Evolutionary conservation across 2,888 invertebrate species (phyloP), one percentile per base, ranked within the genome.

Genomic region (Agrotis exclamationis): DNA sequence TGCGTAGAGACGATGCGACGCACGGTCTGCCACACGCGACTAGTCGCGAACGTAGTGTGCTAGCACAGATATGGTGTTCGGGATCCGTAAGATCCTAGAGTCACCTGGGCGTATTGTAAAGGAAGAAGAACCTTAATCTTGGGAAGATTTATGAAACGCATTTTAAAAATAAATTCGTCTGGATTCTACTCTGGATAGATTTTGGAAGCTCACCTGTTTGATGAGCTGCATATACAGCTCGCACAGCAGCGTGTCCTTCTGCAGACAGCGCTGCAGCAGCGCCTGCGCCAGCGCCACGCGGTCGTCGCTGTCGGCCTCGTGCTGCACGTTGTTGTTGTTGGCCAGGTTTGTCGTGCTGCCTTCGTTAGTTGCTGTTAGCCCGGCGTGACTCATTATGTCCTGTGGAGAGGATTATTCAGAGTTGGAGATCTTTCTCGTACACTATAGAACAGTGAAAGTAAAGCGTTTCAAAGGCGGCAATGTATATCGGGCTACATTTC

Each of bases 201-300:
- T 9, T 11, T 39, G 9, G 9, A 39, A 22, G 0, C 47, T 54
- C 18, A 94, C 96, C 94, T 98, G 98, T 92, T 99, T 99, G 73
- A 99, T 98, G 53, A 99, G 97, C 91, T 99, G 99, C 84, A 99
- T 97, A 91, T 99, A 99, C 70, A 99, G 96, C 93, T 99, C 99
- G 88, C 98, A 98, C 7, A 99, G 96, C 62, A 99, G 96, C 62
- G 98, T 97, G 89, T 99, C 99, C 89, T 98, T 99, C 86, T 99
- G 97, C 98, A 99, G 98, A 87, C 99, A 99, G 73, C 98, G 97
- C 88, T 99, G 99, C 95, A 99, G 97, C 83, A 99, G 97, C 2
- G 98, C 97, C 93, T 99, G 99, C 67, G 99, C 98, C 33, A 99
- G 97, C 76, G 98, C 97, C 9, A 99, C 98, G 86, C 99, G 98